phyloP scores from a whole-genome alignment of 2,797 vertebrate genomes.

The Eidolon dupreanum region DNA sequence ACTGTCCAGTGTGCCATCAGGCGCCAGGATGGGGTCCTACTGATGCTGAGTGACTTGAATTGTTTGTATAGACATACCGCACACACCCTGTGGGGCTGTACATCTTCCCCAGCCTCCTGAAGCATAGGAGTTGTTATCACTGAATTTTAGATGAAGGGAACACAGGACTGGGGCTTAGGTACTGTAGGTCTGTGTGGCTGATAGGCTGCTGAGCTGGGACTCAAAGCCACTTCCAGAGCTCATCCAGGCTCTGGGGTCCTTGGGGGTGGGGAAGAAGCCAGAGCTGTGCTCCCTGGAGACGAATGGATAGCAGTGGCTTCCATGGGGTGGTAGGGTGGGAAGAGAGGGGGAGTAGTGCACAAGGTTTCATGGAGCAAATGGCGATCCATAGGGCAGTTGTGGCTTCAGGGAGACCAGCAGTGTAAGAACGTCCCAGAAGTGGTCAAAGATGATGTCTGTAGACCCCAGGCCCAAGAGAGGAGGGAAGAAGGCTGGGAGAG shows the following conservation, averaged over 20 bases:
- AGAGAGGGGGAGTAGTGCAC: not conserved
- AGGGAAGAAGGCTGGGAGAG: not conserved
- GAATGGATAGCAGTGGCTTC: not conserved
- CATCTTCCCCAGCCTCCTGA: not conserved
- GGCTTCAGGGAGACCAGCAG: not conserved
- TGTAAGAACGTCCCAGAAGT: not conserved
- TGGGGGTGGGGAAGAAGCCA: not conserved
- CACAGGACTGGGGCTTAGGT: not conserved
- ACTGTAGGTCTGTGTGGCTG: not conserved
- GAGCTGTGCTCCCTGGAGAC: not conserved
- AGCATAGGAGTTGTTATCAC: fast-evolving
- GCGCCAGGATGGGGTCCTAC: not conserved
- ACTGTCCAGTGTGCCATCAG: fast-evolving
- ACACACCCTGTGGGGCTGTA: not conserved
- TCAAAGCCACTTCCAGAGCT: not conserved
- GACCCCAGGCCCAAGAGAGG: no score
- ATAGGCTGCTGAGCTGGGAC: not conserved
- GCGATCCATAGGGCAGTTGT: not conserved
- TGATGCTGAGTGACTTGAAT: no score
- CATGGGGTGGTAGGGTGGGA: no score
- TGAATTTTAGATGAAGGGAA: not conserved
- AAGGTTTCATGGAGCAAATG: not conserved
- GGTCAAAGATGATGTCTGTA: not conserved
- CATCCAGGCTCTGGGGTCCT: not conserved
- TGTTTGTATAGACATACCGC: not conserved